Evolutionary conservation across 2,888 invertebrate genomes (phyloP).

Genomic region (Sepiola atlantica): DNA sequence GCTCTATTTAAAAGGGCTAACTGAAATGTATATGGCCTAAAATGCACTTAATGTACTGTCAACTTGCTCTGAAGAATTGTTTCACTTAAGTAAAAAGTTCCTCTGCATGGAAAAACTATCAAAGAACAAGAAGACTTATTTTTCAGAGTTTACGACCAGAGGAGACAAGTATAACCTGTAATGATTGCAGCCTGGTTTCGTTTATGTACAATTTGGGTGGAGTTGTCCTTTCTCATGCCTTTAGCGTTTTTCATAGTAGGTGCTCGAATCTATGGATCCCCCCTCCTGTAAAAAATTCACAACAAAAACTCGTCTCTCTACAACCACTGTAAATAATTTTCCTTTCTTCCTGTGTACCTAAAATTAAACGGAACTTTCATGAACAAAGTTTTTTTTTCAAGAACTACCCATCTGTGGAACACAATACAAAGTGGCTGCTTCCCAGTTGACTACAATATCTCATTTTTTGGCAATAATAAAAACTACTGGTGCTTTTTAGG

Average conservation of each 20-base stretch:
- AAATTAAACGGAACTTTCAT: too few species aligned
- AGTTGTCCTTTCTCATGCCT: not conserved
- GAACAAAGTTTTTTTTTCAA: too few species aligned
- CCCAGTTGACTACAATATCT: too few species aligned
- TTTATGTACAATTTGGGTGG: not conserved
- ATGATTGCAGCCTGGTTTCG: not conserved
- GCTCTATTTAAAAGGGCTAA: slow-evolving; percentile 32
- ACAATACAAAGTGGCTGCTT: too few species aligned
- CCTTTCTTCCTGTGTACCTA: too few species aligned
- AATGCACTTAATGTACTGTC: not conserved
- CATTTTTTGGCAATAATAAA: too few species aligned
- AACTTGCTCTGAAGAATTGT: not conserved
- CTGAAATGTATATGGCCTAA: slow-evolving; percentile 15
- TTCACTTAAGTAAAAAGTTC: not conserved
- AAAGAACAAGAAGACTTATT: slow-evolving; percentile 5
- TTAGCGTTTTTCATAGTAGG: not conserved
- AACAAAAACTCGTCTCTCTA: too few species aligned
- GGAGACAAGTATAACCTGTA: not conserved
- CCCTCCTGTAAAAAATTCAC: too few species aligned
- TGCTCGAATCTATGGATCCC: too few species aligned
- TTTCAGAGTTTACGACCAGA: not conserved
- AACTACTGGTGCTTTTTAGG: too few species aligned
- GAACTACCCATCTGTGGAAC: too few species aligned
- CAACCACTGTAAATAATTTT: too few species aligned
- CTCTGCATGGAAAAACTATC: not conserved